Conservation (phyloP, 2,797 vertebrate genomes). For the Potorous gilbertii region DNA sequence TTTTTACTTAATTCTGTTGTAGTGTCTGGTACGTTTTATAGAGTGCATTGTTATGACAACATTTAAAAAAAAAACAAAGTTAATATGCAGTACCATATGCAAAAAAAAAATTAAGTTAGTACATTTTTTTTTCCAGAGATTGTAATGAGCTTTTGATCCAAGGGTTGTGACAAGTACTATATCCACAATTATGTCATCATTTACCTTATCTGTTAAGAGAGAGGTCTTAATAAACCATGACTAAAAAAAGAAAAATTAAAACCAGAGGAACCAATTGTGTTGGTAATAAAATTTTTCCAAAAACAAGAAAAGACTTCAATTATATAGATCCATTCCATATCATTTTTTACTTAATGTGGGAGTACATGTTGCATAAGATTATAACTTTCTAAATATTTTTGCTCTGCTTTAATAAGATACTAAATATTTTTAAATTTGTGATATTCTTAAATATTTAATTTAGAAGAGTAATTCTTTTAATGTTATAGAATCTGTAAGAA, state of each 20-base stretch:
- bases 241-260: neutral
- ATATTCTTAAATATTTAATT: neutral
- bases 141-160: neutral
- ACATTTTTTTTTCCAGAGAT: neutral
- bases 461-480: neutral
- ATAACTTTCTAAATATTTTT: neutral
- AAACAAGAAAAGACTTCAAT: neutral
- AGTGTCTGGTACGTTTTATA: neutral
- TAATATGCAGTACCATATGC: neutral
- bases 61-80: neutral
- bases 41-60: neutral
- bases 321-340: neutral
- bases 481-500: neutral
- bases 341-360: neutral
- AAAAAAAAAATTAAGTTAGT: neutral
- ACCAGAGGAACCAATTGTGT: neutral
- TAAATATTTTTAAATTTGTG: neutral
- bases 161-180: neutral
- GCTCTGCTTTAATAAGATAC: neutral
- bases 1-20: neutral
- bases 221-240: neutral
- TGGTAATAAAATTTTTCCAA: neutral
- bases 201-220: neutral
- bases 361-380: neutral
- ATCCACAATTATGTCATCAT: neutral